Percentiles rank a stretch among this genome's conserved stretches.
phyloP scores from a whole-genome alignment of 2,113 vertebrate species.

The Marmota monax region DNA sequence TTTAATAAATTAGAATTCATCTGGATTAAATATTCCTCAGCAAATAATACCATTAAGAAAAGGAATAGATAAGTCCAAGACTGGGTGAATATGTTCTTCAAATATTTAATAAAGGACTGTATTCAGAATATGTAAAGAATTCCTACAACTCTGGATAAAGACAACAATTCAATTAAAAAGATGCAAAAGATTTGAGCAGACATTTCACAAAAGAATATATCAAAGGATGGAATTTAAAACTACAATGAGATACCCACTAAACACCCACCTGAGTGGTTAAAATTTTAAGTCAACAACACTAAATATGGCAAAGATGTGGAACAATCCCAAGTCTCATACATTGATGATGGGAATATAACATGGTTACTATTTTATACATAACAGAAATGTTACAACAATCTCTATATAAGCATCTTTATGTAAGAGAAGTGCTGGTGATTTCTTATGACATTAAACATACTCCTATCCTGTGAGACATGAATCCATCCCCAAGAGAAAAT shows the following conservation, averaged over 20 bases:
- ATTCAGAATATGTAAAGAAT: constrained; percentile 1
- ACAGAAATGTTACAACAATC: not conserved
- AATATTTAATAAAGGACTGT: not conserved
- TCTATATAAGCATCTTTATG: not conserved
- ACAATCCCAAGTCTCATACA: not conserved
- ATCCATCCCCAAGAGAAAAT: not conserved
- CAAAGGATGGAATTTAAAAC: not conserved
- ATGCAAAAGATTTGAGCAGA: not conserved
- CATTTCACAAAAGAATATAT: not conserved
- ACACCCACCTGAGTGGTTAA: not conserved
- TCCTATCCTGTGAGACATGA: too few relatives aligned
- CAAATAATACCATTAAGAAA: constrained; percentile 52
- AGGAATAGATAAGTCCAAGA: not conserved
- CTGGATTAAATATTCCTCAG: constrained; percentile 17
- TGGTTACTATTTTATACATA: not conserved
- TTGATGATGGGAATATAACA: not conserved
- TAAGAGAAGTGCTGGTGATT: not conserved
- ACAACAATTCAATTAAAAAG: not conserved
- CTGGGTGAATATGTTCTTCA: not conserved
- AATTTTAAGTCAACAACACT: not conserved
- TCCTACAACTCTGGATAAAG: not conserved
- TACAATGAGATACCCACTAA: not conserved
- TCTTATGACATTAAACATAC: not conserved
- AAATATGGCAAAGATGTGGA: not conserved
- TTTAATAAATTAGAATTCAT: not conserved